These are phyloP conservation scores for Sesia bembeciformis DNA, from an alignment of 2,888 invertebrate species.

Conservation along the genomic window DNA sequence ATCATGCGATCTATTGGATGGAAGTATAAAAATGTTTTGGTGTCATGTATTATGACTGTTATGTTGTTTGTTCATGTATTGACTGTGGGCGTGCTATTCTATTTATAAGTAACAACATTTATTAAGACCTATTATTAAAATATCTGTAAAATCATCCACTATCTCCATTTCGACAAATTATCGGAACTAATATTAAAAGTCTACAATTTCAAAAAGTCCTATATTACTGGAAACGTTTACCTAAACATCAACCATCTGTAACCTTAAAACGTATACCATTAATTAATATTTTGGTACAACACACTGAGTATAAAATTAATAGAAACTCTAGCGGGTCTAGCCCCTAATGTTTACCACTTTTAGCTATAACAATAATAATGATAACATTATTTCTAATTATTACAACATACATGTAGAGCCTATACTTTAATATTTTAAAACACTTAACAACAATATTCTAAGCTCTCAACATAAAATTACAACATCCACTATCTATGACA, in stretches of 20 bases:
- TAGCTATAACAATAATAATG: neutral
- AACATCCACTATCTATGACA: conserved; percentile 64
- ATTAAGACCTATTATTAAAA: neutral
- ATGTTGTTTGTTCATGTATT: conserved; percentile 9
- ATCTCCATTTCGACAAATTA: conserved; percentile 7
- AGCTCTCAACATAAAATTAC: conserved; percentile 45
- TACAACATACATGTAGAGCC: neutral
- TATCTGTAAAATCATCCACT: conserved; percentile 34
- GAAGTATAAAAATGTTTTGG: neutral
- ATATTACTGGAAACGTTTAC: conserved; percentile 57
- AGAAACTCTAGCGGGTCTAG: conserved; percentile 46
- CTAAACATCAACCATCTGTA: conserved; percentile 70
- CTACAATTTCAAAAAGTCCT: conserved; percentile 26
- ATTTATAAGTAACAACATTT: conserved; percentile 5
- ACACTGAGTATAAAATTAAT: conserved; percentile 24
- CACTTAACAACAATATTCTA: conserved; percentile 26
- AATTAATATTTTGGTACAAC: conserved; percentile 32
- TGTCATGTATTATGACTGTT: neutral
- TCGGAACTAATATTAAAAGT: conserved; percentile 19
- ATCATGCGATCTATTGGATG: neutral
- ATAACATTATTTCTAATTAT: neutral
- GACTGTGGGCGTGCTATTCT: conserved; percentile 47
- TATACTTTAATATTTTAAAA: conserved; percentile 14
- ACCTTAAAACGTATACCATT: conserved; percentile 57
- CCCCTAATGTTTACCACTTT: conserved; percentile 33